Percentiles rank a stretch among this genome's conserved stretches.
These are phyloP conservation scores for Bellardia bayeri DNA, from an alignment of 2,888 invertebrate species.

Conservation along the genomic window DNA sequence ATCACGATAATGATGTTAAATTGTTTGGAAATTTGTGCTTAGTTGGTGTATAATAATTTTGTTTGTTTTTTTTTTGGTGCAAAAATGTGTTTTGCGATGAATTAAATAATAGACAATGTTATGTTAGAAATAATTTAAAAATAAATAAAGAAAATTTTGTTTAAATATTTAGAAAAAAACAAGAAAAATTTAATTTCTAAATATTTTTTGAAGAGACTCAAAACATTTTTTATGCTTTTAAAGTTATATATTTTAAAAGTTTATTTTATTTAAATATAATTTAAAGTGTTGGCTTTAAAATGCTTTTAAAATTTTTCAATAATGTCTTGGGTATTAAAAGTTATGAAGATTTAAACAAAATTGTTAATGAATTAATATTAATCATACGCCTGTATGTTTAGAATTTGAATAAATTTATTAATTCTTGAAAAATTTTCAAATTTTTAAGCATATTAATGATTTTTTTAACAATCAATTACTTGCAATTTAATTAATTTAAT, in stretches of 20 bases:
- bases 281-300: not conserved
- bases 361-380: not conserved
- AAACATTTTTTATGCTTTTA: too few relatives aligned
- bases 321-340: not conserved
- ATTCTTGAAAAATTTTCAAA: not conserved
- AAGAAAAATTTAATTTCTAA: not conserved
- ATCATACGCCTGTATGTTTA: not conserved
- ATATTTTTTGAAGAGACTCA: not conserved
- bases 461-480: not conserved
- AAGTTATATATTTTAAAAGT: not conserved
- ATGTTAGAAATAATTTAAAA: too few relatives aligned
- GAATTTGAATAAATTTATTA: not conserved
- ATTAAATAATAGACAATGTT: slow-evolving; percentile 19
- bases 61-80: not conserved
- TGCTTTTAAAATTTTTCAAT: not conserved
- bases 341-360: not conserved
- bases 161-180: not conserved
- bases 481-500: not conserved
- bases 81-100: slow-evolving; percentile 14
- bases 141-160: not conserved
- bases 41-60: slow-evolving; percentile 9
- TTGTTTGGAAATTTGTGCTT: slow-evolving; percentile 12
- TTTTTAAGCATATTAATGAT: not conserved
- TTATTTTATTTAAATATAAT: not conserved
- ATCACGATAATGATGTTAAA: slow-evolving; percentile 20